These are phyloP conservation scores for Chrysomallon squamiferum DNA, from an alignment of 1,140 invertebrate species.

Conservation along the genomic window DNA sequence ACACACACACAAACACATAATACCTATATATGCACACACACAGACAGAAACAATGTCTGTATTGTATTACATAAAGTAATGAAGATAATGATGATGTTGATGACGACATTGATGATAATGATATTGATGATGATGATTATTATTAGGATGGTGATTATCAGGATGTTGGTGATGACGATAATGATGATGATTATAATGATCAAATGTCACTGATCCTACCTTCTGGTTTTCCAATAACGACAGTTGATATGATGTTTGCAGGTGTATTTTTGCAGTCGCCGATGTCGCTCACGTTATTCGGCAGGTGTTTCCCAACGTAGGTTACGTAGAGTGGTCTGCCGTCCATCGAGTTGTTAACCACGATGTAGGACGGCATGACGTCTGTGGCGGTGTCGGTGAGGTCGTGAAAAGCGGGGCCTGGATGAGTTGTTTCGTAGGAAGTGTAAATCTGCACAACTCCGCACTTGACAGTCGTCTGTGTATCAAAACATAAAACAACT, in stretches of 20 bases:
- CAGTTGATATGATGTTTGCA: no score
- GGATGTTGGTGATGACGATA: no score
- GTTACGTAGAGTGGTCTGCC: slow-evolving; percentile 22
- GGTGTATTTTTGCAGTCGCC: no score
- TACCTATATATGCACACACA: no score
- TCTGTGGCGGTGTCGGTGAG: background rate
- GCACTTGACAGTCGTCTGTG: background rate
- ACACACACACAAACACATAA: no score
- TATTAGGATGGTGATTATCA: no score
- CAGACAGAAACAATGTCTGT: no score
- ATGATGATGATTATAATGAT: no score
- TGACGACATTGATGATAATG: no score
- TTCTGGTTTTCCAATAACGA: background rate
- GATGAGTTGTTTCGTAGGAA: slow-evolving; percentile 6
- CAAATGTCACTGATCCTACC: background rate
- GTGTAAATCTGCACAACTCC: background rate
- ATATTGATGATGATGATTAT: no score
- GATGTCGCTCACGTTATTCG: background rate
- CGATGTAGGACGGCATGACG: background rate
- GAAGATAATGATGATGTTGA: no score
- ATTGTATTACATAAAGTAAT: no score
- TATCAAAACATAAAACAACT: background rate
- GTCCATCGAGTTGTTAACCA: slow-evolving; percentile 10
- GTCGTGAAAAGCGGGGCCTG: background rate
- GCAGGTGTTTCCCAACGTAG: slow-evolving; percentile 3